Percentiles rank a stretch among this genome's conserved stretches.
Evolutionary conservation across 1,140 invertebrate species (phyloP).

Genomic region (Bombus balteatus): DNA sequence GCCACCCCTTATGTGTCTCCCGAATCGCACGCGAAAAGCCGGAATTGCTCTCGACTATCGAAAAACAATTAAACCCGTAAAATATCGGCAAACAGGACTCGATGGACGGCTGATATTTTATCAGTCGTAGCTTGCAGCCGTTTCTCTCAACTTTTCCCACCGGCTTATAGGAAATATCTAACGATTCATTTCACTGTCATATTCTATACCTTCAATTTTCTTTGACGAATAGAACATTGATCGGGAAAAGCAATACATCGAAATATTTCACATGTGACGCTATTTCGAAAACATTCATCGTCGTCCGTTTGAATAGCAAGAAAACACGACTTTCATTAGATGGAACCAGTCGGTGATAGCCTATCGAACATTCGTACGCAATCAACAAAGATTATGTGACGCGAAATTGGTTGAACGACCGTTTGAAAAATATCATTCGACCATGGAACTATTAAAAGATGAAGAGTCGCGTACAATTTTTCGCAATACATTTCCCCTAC

Average conservation of each 20-base stretch:
- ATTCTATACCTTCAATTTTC: neutral
- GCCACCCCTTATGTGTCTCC: neutral
- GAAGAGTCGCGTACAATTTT: neutral
- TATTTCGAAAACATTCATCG: neutral
- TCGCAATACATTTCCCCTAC: neutral
- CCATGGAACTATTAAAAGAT: slow-evolving; percentile 23
- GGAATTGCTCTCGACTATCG: slow-evolving; percentile 73
- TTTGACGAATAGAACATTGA: neutral
- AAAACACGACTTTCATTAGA: neutral
- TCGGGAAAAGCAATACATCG: neutral
- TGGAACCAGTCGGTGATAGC: no score
- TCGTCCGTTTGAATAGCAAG: no score
- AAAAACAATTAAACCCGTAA: slow-evolving; percentile 81
- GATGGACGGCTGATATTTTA: slow-evolving; percentile 79
- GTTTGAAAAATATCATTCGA: neutral
- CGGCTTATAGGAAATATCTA: neutral
- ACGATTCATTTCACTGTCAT: neutral
- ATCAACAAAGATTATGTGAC: slow-evolving; percentile 26
- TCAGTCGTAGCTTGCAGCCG: slow-evolving; percentile 44
- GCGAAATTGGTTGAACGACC: neutral
- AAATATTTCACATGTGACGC: neutral
- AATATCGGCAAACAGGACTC: slow-evolving; percentile 78
- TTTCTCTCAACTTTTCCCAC: neutral
- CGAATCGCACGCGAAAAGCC: slow-evolving; percentile 58
- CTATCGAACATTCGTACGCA: slow-evolving; percentile 11